phyloP scores from a whole-genome alignment of 1,140 invertebrate genomes.

The Adoxophyes honmai region DNA sequence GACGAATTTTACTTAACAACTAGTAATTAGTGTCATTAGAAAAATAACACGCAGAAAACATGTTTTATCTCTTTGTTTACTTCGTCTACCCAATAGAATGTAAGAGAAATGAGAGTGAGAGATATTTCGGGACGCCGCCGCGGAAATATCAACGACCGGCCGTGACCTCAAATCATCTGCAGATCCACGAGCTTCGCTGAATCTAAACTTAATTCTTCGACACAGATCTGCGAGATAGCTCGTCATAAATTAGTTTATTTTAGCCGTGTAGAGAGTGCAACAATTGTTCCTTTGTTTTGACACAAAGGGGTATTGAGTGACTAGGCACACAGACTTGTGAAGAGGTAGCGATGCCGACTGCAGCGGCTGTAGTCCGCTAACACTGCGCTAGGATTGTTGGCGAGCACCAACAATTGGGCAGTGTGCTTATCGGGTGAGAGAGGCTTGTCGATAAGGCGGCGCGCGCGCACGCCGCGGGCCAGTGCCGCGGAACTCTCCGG shows the following conservation, averaged over 20 bases:
- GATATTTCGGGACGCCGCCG: conserved; percentile 39
- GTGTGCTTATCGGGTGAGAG: conserved; percentile 56
- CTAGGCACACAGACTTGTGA: too few species aligned
- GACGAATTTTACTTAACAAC: too few species aligned
- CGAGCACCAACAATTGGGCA: conserved; percentile 31
- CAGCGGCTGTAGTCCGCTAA: not conserved
- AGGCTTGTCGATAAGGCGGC: conserved; percentile 55
- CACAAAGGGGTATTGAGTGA: too few species aligned
- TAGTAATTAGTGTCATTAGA: too few species aligned
- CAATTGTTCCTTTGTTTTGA: too few species aligned
- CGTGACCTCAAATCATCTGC: conserved; percentile 36
- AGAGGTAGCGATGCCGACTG: not conserved
- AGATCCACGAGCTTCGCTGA: not conserved
- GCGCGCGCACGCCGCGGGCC: conserved; percentile 42
- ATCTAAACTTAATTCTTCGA: not conserved
- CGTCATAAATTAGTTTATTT: too few species aligned
- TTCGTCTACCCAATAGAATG: conserved; percentile 1
- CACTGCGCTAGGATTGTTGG: not conserved
- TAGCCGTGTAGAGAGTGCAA: too few species aligned
- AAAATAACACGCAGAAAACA: not conserved
- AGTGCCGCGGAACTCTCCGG: conserved; percentile 48
- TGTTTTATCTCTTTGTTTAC: conserved; percentile 3
- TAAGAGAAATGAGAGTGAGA: conserved; percentile 28
- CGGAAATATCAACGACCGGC: conserved; percentile 41
- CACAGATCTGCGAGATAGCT: too few species aligned